phyloP scores from a whole-genome alignment of 2,888 invertebrate species.

The Chymomyza procnemis region DNA sequence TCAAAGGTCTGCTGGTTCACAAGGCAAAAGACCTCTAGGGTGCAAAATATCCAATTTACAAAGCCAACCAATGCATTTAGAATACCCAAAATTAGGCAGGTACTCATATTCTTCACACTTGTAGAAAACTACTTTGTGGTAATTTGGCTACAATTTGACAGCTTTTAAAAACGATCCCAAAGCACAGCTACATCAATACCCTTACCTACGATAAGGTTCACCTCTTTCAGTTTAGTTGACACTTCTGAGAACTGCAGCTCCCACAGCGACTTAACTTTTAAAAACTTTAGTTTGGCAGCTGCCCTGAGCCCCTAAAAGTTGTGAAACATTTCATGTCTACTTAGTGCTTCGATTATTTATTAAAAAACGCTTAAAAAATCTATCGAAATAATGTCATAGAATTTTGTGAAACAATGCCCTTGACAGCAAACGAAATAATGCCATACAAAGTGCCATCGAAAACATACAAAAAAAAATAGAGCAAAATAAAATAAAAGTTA shows the following conservation, averaged over 20 bases:
- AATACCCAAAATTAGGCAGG: too few relatives aligned
- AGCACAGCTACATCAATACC: neutral
- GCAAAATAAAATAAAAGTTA: slow-evolving; percentile 5
- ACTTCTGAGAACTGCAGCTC: neutral
- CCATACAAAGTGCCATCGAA: slow-evolving; percentile 24
- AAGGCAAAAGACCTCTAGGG: too few relatives aligned
- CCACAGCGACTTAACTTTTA: neutral
- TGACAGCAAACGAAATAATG: slow-evolving; percentile 44
- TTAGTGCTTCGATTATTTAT: slow-evolving; percentile 31
- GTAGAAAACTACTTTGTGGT: neutral
- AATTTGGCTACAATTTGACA: neutral
- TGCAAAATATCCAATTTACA: too few relatives aligned
- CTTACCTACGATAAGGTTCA: too few relatives aligned
- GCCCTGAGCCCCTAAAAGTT: neutral
- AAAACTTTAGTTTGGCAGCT: neutral
- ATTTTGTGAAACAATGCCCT: slow-evolving; percentile 32
- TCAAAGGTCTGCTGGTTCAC: too few relatives aligned
- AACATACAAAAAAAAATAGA: slow-evolving; percentile 15
- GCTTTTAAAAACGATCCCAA: neutral
- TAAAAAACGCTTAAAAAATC: slow-evolving; percentile 5
- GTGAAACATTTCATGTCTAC: neutral
- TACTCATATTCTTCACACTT: neutral
- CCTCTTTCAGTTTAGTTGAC: neutral
- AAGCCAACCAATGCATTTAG: too few relatives aligned
- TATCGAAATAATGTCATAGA: slow-evolving; percentile 13